A percentile compares a stretch with the other conserved stretches of the same genome.
These are phyloP conservation scores for Tragelaphus buxtoni DNA, from an alignment of 2,113 vertebrate species.

Conservation along the genomic window DNA sequence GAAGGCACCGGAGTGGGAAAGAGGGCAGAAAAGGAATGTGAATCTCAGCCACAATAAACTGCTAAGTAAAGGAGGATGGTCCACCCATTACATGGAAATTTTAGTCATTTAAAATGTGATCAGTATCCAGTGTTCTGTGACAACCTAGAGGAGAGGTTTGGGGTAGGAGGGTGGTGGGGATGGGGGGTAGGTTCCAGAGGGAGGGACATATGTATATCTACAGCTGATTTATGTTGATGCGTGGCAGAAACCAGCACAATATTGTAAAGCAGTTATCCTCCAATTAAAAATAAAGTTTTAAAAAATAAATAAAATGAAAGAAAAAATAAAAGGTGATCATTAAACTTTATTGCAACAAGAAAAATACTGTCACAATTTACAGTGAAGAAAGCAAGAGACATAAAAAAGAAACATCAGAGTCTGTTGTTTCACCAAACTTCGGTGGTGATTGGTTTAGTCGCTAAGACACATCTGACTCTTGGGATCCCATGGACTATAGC, in stretches of 20 bases:
- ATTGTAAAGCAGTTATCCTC: neutral
- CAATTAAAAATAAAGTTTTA: neutral
- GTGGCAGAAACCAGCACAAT: neutral
- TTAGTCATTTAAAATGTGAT: neutral
- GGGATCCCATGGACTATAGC: neutral
- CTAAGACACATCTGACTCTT: accelerated
- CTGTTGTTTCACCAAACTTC: no score
- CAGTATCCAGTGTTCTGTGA: neutral
- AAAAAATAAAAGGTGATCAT: neutral
- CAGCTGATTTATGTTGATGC: neutral
- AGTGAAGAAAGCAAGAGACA: neutral
- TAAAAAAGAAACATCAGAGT: neutral
- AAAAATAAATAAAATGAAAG: neutral
- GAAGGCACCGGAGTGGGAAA: neutral
- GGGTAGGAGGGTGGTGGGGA: neutral
- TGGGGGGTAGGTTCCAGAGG: neutral
- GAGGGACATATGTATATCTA: neutral
- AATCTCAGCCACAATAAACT: neutral
- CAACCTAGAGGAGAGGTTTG: neutral
- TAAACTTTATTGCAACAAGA: neutral
- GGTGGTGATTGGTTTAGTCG: neutral
- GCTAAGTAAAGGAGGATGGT: neutral
- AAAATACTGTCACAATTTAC: neutral
- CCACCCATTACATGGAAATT: neutral
- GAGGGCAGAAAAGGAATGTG: neutral